Percentiles rank a stretch among this genome's conserved stretches.
phyloP scores from a whole-genome alignment of 1,140 invertebrate genomes.

The Eumaeus atala region DNA sequence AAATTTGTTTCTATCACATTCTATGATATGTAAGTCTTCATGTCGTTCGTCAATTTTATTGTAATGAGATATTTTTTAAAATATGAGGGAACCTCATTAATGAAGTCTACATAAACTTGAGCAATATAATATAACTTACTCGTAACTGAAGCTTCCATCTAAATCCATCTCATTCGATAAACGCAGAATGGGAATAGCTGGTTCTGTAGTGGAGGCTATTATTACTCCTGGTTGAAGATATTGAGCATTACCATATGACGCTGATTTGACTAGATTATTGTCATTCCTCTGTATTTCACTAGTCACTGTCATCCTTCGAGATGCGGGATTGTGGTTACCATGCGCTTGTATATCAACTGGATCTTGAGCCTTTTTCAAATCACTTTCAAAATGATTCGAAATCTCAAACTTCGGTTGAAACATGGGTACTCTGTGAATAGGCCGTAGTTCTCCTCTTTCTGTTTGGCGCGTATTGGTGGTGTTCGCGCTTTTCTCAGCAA shows the following conservation, averaged over 20 bases:
- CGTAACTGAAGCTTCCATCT: conserved; percentile 72
- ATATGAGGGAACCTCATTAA: too few relatives aligned
- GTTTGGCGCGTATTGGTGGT: conserved; percentile 25
- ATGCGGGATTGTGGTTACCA: conserved; percentile 29
- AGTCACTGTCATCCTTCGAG: conserved; percentile 49
- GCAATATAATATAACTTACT: too few relatives aligned
- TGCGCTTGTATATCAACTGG: background rate
- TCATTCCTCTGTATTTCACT: conserved; percentile 42
- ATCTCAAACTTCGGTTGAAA: conserved; percentile 28
- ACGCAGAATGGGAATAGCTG: conserved; percentile 64
- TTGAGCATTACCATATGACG: conserved; percentile 36
- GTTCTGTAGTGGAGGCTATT: conserved; percentile 55
- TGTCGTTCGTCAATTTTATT: too few relatives aligned
- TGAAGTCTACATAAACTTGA: too few relatives aligned
- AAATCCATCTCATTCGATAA: conserved; percentile 72
- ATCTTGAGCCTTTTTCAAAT: conserved; percentile 34
- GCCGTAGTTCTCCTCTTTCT: conserved; percentile 38
- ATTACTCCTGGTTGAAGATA: conserved; percentile 39
- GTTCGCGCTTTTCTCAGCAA: background rate
- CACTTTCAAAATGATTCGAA: conserved; percentile 33
- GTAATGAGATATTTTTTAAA: too few relatives aligned
- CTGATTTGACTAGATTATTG: conserved; percentile 43
- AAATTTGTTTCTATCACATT: too few relatives aligned
- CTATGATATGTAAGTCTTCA: too few relatives aligned
- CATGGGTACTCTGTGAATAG: conserved; percentile 31